Base-by-base conservation (phyloP, 1,140 invertebrate species). In the Psix sp. region DNA sequence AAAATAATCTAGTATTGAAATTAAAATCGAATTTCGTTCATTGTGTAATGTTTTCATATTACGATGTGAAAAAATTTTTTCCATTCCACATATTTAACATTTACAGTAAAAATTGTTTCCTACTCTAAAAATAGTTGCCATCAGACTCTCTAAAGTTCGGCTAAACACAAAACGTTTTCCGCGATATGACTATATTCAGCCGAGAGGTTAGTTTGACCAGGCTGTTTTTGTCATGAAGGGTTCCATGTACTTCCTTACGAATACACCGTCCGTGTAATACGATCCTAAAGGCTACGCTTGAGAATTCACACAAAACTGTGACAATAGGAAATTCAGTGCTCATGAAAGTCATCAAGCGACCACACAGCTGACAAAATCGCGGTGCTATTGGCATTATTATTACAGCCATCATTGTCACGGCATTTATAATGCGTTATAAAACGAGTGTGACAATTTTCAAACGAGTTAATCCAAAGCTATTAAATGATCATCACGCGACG, bases 401-500 rank as follows among this genome's bases (percentile, higher is more conserved):
- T 49, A 14, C 29, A 17, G 43, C 45, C 33, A 39, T 45, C 24
- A 52, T 52, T n/a, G n/a, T n/a, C n/a, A n/a, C n/a, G n/a, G n/a
- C n/a, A n/a, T 45, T 15, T 5, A 26, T 36, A 52, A 45, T n/a
- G 39, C 24, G 40, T 35, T 54, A 65, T 54, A 48, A 66, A 66
- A 66, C 35, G 62, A 66, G 51, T 66, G 62, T 49, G 62, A 66
- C 62, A 66, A 66, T 66, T 56, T 66, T 56, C 49, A 26, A 66
- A 56, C 51, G 62, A 66, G 62, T 66, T 67, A 67, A 67, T 67
- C 63, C 52, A 29, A 49, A 59, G 57, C 62, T 72, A 70, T 67
- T 76, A 76, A 76, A 73, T 67, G 74, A 76, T 76, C 68, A 67
- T 73, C 71, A 73, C 43, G 49, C 63, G 57, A 73, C 51, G 66